Evolutionary conservation across 2,797 vertebrate species (phyloP).

Genomic region (Danio kyathit): DNA sequence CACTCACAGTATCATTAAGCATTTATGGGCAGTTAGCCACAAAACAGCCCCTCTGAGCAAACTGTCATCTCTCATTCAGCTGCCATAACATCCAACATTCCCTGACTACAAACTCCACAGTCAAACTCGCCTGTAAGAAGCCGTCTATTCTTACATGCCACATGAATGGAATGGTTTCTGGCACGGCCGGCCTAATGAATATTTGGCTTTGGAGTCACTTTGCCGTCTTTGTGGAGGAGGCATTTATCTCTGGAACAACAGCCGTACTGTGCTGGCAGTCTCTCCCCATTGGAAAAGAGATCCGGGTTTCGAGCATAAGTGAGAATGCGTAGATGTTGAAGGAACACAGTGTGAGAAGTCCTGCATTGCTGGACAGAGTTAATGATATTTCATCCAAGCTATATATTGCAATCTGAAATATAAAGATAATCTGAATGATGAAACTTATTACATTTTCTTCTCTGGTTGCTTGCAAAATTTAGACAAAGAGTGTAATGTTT

Average conservation of each 20-base stretch:
- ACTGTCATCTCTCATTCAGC: conserved; percentile 7
- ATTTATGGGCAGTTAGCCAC: conserved; percentile 36
- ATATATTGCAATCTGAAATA: not conserved
- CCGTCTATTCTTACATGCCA: conserved; percentile 8
- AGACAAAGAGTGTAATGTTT: not conserved
- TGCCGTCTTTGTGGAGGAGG: conserved; percentile 41
- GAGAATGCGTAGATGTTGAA: conserved; percentile 42
- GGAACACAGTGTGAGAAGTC: conserved; percentile 26
- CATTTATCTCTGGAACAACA: conserved; percentile 58
- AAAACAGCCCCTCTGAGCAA: conserved; percentile 35
- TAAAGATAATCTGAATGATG: not conserved
- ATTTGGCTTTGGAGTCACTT: conserved; percentile 51
- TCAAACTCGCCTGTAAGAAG: not conserved
- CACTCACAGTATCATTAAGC: not conserved
- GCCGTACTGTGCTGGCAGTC: conserved; percentile 51
- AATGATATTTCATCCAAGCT: not conserved
- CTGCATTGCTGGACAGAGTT: not conserved
- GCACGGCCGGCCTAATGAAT: conserved; percentile 34
- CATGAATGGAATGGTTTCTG: conserved; percentile 52
- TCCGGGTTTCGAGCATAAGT: conserved; percentile 41
- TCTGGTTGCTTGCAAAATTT: not conserved
- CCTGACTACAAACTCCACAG: conserved; percentile 35
- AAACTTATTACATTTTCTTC: not conserved
- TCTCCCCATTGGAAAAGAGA: conserved; percentile 28
- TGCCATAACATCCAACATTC: not conserved